Base-by-base conservation (phyloP, 2,888 invertebrate species). In the Zygogramma bicolorata region DNA sequence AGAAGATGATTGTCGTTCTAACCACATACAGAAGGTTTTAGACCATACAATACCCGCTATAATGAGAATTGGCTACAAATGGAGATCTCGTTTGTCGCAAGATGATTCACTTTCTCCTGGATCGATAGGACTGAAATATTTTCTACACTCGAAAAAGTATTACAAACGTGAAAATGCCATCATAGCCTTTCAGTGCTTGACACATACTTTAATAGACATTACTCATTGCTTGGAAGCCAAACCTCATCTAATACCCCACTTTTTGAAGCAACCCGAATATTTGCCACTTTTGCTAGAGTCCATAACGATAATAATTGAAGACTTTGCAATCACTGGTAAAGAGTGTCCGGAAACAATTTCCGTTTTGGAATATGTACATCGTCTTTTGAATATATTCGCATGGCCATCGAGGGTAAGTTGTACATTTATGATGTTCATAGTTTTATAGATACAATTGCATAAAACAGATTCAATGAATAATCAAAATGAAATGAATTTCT, bases 311-410 rank as follows among this genome's bases (percentile, higher is more conserved):
- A 87, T 94, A 53, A 91, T 94, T 3, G 91, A 91, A 71, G 90
- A 92, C 59, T 93, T 92, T 78, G 90, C 92, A 73, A 91, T 95
- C 13, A 92, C 92, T 34, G 95, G 95, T 95, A 91, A 92, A 70
- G 94, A 94, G 79, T 93, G 93, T 70, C 88, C 94, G 2, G 94
- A 95, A 87, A 92, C 94, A 0, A 89, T 93, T 71, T 93, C 93
- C 76, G 87, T 95, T 10, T 85, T 91, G 42, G 88, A 88, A 53
- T 85, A 89, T 3, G 87, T 89, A 8, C 87, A 90, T 71, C 88
- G 88, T 72, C 88, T 91, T 63, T 80, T 92, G 22, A 88, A 88
- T 72, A 88, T 90, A 79, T 85, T 88, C 6, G 88, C 88, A 73
- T 87, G 90, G 81, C 84, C 88, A 29, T 79, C 89, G 3, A 88